Conservation (phyloP, 2,888 invertebrate species). For the Gisinianus flammeolus region DNA sequence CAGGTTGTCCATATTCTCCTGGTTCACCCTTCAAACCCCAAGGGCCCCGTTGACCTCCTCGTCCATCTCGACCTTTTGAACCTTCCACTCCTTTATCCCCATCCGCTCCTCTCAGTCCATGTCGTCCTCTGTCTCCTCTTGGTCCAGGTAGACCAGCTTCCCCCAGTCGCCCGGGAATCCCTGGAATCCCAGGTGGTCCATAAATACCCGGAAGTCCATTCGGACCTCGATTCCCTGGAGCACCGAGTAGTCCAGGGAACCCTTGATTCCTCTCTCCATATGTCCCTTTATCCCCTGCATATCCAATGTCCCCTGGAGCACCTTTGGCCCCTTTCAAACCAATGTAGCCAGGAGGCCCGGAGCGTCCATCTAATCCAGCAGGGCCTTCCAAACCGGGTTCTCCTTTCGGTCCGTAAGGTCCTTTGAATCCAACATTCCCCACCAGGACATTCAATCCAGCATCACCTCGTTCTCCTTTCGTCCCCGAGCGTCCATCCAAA, state of each 20-base stretch:
- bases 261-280: constrained; percentile 64
- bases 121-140: constrained; percentile 31
- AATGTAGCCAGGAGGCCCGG: constrained; percentile 62
- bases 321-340: constrained; percentile 61
- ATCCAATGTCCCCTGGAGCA: constrained; percentile 51
- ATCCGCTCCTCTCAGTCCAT: constrained; percentile 36
- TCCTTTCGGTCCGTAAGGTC: constrained; percentile 59
- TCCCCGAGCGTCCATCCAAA: constrained; percentile 38
- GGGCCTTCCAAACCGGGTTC: constrained; percentile 62
- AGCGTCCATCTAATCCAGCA: constrained; percentile 66
- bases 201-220: constrained; percentile 65
- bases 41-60: constrained; percentile 62
- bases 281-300: constrained; percentile 47
- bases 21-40: constrained; percentile 67
- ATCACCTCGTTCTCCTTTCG: constrained; percentile 58
- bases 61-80: constrained; percentile 44
- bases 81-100: constrained; percentile 39
- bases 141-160: constrained; percentile 55
- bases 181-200: constrained; percentile 48
- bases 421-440: constrained; percentile 45
- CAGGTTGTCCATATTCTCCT: constrained; percentile 61
- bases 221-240: constrained; percentile 69
- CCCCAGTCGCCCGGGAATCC: constrained; percentile 62
- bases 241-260: constrained; percentile 65
- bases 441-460: constrained; percentile 46